Conservation (phyloP, 2,888 invertebrate species). For the Philopedon plagiatum region DNA sequence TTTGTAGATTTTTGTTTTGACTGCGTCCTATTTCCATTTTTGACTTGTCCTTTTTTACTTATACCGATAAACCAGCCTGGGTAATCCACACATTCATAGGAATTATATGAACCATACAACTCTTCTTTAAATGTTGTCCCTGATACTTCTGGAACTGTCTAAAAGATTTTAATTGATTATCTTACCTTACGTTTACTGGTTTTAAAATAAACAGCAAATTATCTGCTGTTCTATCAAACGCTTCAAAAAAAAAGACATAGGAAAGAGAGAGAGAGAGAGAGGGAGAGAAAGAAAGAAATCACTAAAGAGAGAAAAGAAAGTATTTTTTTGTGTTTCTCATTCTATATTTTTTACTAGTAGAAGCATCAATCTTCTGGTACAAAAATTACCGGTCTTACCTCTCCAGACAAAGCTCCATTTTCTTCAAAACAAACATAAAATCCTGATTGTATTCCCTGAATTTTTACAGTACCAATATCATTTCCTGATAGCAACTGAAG, state of each 20-base stretch:
- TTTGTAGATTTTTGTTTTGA: slow-evolving; percentile 72
- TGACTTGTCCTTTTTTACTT: slow-evolving; percentile 72
- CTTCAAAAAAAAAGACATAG: too few relatives aligned
- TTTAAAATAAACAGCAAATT: too few relatives aligned
- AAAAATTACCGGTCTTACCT: slow-evolving; percentile 65
- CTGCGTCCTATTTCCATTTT: slow-evolving; percentile 70
- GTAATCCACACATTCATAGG: slow-evolving; percentile 67
- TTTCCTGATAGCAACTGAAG: slow-evolving; percentile 70
- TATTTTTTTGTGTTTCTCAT: too few relatives aligned
- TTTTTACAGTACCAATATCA: slow-evolving; percentile 70
- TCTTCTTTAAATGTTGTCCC: slow-evolving; percentile 71
- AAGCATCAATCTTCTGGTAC: too few relatives aligned
- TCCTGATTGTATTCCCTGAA: slow-evolving; percentile 70
- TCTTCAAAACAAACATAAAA: slow-evolving; percentile 72
- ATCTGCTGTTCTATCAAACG: too few relatives aligned
- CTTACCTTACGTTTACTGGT: too few relatives aligned
- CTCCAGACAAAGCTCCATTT: slow-evolving; percentile 72
- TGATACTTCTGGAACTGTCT: slow-evolving; percentile 65
- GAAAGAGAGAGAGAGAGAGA: too few relatives aligned
- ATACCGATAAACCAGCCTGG: slow-evolving; percentile 73
- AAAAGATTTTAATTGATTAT: slow-evolving; percentile 37
- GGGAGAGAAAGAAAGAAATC: too few relatives aligned
- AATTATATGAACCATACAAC: slow-evolving; percentile 69
- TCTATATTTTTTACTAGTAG: too few relatives aligned
- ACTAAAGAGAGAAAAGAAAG: too few relatives aligned